Base-by-base conservation (phyloP, 2,113 vertebrate species). In the Macaca fascicularis region DNA sequence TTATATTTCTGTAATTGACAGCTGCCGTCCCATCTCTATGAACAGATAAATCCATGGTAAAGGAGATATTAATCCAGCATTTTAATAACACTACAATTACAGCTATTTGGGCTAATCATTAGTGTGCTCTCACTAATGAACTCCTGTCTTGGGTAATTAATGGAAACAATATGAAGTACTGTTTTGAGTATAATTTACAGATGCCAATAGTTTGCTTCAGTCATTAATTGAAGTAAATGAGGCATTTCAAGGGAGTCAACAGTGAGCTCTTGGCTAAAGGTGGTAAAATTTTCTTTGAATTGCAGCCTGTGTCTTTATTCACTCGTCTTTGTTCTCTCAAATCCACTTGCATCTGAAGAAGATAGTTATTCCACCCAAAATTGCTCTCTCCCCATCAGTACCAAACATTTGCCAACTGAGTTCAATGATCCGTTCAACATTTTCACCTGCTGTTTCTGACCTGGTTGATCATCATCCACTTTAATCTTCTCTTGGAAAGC, bases 151-250 rank as follows among this genome's bases (percentile, higher is more conserved):
- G 57, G 17, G 55, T 87, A 57, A 88, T 87, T 88, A 85, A 95
- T 50, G 9, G 61, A 85, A 87, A 91, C 55, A 89, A 80, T 72
- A 74, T 43, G 32, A 74, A 86, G 82, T 82, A 94, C 69, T 89
- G 45, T 89, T 93, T 94, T 96, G 67, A 93, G 72, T 67, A 89
- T 95, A 86, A 95, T 74, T 87, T 92, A 89, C 14, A 94, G 75
- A 75, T 67, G 70, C 23, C 30, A 78, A 92, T 17, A 88, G 85
- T 90, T 92, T 93, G 57, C 19, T 82, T 78, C 45, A 81, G 5
- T 93, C 70, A 38, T 81, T 95, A 87, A 90, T 43, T 72, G 43
- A 92, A 80, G 50, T 89, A 85, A 96, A 82, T 14, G 57, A 85
- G 76, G 76, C 64, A 94, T 85, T 83, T 94, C 76, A 95, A 94